Base-by-base conservation (phyloP, 1,140 invertebrate species). In the Euwallacea fornicatus region DNA sequence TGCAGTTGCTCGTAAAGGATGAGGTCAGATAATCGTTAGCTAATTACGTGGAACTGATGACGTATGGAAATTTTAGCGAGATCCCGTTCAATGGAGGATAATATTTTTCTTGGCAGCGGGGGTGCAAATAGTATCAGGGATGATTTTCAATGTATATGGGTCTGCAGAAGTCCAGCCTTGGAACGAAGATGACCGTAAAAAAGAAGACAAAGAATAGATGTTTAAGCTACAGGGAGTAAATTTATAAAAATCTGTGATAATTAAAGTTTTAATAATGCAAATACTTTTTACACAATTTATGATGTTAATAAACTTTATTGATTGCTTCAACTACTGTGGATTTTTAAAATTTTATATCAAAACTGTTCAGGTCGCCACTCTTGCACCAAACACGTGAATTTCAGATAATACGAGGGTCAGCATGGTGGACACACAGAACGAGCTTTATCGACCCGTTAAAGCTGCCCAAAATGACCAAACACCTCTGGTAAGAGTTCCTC, bases 91-190 rank as follows among this genome's bases (percentile, higher is more conserved):
- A 43, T 90, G 88, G 88, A 83, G 83, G 73, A 81, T 80, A 8
- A 81, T 89, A 0, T 89, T 89, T 73, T 88, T 83, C 78, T 83
- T 88, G 43, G 81, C 83, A 2, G 83, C 84, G 7, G 82, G 53
- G 0, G 77, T 88, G 0, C 85, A 84, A 67, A 75, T 84, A 10
- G 42, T 80, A 7, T 83, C 82, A 33, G 84, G 83, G 71, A 50
- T 84, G 0, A 58, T 88, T 9, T 89, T 85, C 68, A 42, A 83
- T 2, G 72, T 86, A 15, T 83, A 83, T 53, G 83, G 82, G 61
- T 82, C 79, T 53, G 83, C 77, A 42, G 67, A 81, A 56, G 78
- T 82, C 16, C 84, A 85, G 64, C 73, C 72, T 7, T 85, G 84
- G 84, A 84, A 84, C 55, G 78, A 82, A 41, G 58, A 71, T 33